These are phyloP conservation scores for Papilio machaon DNA, from an alignment of 1,140 invertebrate genomes.

Conservation along the genomic window DNA sequence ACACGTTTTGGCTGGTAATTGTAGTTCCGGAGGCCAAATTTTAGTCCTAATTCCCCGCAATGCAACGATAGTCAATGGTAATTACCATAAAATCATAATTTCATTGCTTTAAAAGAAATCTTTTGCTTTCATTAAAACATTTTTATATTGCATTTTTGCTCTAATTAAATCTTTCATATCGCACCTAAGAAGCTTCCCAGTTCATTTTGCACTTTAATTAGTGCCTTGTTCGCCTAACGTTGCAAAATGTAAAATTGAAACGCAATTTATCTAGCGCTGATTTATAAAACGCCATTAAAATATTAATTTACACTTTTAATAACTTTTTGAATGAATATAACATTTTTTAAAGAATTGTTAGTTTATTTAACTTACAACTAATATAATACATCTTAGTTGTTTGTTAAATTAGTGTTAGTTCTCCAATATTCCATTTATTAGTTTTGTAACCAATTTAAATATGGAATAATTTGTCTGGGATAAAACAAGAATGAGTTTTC, in stretches of 20 bases:
- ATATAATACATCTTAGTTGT: too few species aligned
- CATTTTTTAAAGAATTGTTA: too few species aligned
- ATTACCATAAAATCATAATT: neutral
- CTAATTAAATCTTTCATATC: constrained; percentile 5
- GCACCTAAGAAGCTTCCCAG: neutral
- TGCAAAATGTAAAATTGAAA: neutral
- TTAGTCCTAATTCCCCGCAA: neutral
- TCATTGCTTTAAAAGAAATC: neutral
- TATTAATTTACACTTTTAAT: neutral
- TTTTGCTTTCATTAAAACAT: neutral
- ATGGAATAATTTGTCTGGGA: too few species aligned
- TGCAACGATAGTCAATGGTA: neutral
- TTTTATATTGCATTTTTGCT: neutral
- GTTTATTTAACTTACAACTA: too few species aligned
- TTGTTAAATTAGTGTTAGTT: too few species aligned
- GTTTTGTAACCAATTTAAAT: too few species aligned
- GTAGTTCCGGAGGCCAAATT: too few species aligned
- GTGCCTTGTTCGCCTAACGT: neutral
- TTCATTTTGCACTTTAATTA: constrained; percentile 22
- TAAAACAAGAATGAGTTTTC: too few species aligned
- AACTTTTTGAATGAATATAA: too few species aligned
- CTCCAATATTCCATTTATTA: too few species aligned
- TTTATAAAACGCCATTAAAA: neutral
- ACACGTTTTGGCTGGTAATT: too few species aligned
- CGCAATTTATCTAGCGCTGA: constrained; percentile 5